phyloP scores from a whole-genome alignment of 1,140 invertebrate species.

The Sinonovacula constricta region DNA sequence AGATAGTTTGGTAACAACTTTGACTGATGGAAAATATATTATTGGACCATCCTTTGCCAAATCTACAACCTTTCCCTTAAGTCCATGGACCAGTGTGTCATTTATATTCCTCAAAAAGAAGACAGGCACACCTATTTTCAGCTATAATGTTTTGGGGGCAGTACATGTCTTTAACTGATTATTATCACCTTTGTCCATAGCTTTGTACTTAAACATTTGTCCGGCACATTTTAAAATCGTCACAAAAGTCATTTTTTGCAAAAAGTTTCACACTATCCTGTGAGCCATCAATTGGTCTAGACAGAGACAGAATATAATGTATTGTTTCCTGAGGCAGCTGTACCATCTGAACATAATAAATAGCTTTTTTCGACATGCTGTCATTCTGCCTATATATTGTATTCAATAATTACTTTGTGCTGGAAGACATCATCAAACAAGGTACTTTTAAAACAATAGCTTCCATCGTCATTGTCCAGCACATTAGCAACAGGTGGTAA shows the following conservation, averaged over 20 bases:
- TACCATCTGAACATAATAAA: neutral
- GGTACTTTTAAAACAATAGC: no score
- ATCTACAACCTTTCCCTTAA: conserved; percentile 9
- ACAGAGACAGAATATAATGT: neutral
- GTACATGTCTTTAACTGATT: neutral
- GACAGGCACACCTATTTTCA: no score
- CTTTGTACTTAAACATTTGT: no score
- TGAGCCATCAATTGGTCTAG: no score
- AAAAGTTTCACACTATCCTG: conserved; percentile 8
- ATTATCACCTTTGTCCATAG: neutral
- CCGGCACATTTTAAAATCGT: conserved; percentile 16
- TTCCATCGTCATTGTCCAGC: neutral
- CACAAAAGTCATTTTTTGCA: neutral
- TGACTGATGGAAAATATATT: neutral
- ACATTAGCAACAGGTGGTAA: conserved; percentile 12
- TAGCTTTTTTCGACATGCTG: neutral
- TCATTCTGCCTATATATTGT: no score
- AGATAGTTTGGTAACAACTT: neutral
- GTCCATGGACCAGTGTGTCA: conserved; percentile 21
- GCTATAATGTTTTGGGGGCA: neutral
- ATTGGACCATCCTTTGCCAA: no score
- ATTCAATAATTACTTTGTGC: no score
- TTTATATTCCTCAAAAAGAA: conserved; percentile 12
- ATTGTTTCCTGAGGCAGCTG: neutral
- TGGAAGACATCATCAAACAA: no score